Conservation (phyloP, 2,888 invertebrate species). For the Cantharis rufa region DNA sequence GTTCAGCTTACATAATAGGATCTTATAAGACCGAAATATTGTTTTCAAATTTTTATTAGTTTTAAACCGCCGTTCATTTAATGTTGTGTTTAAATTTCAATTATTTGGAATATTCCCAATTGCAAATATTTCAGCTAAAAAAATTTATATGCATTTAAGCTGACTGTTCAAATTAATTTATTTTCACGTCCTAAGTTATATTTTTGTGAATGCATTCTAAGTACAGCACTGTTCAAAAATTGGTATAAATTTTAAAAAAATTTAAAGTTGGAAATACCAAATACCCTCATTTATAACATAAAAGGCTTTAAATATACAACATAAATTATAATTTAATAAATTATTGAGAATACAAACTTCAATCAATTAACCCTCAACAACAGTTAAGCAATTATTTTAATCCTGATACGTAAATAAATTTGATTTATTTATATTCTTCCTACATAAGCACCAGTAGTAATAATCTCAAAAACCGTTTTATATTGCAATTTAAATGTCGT, state of each 20-base stretch:
- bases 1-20: too few species aligned
- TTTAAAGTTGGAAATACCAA: neutral
- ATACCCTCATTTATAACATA: neutral
- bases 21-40: too few species aligned
- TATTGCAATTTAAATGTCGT: slow-evolving; percentile 2
- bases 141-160: too few species aligned
- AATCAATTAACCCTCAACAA: slow-evolving; percentile 10
- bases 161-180: too few species aligned
- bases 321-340: neutral
- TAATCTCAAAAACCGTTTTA: slow-evolving; percentile 5
- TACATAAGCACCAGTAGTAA: slow-evolving; percentile 1
- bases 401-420: slow-evolving; percentile 5
- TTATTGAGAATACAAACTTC: slow-evolving; percentile 8
- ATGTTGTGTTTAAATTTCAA: too few species aligned
- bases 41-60: too few species aligned
- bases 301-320: neutral
- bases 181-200: too few species aligned
- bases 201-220: too few species aligned
- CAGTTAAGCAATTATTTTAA: slow-evolving; percentile 15
- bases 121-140: too few species aligned
- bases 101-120: too few species aligned
- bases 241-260: neutral
- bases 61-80: too few species aligned
- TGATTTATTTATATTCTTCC: slow-evolving; percentile 15
- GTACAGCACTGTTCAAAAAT: too few species aligned